Evolutionary conservation across 2,113 vertebrate species (phyloP), one percentile per base, ranked within the genome.

Genomic region (Formicarius rufipectus): DNA sequence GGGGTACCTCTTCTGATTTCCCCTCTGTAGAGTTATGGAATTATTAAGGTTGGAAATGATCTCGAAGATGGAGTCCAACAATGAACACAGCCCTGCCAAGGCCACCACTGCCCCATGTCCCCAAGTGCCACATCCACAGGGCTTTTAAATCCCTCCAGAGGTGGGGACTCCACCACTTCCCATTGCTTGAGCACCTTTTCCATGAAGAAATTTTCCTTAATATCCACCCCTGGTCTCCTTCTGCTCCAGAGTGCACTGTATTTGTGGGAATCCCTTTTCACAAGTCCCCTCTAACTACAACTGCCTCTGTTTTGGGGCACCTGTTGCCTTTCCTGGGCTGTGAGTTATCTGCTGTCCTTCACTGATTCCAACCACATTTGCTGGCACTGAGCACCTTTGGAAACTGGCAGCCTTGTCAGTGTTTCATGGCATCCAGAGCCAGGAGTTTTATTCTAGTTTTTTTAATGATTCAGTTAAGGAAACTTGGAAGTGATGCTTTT

Each of bases 101-200:
- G 25, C 30, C 63, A 69, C 14, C 20, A 8, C 39, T 60, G 5
- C 4, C 4, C 27, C 18, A 2, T 24, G 68, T 52, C 60, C 25
- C 40, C 55, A 28, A 5, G 18, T 33, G 21, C 35, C 35, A 49
- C 42, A 49, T 33, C 62, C 40, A 69, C 47, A 16, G 0, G 0
- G 30, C 14, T 71, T 47, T 71, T 33, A 71, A 71, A 56, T 14
- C 49, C 49, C 15, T 33, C 12, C 31, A 56, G 25, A 55, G 8
- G 10, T 37, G 49, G 35, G 35, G 5, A 16, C 30, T 27, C 24
- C 39, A 19, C 0, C n/a, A 31, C 17, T 49, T 1, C 30, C 59
- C 71, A 13, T 47, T 21, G 24, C 21, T 69, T 23, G 3, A 49
- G 40, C 69, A 21, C 22, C 16, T 18, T 20, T 69, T 62, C 22